Base-by-base conservation (phyloP, 2,888 invertebrate genomes). In the Clivina fossor region DNA sequence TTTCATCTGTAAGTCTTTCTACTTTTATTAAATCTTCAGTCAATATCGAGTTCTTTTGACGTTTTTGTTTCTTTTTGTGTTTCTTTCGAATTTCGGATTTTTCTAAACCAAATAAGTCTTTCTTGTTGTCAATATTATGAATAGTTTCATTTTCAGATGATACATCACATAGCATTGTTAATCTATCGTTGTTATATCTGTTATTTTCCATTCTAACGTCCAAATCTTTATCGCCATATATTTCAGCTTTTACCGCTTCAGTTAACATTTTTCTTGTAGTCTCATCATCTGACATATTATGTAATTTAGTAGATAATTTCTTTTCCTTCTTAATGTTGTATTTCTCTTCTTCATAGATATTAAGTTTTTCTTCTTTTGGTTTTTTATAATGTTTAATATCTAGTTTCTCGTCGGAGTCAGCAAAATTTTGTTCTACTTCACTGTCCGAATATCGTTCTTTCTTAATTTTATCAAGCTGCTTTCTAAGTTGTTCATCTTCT, bases 51-150 rank as follows among this genome's bases (percentile, higher is more conserved):
- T 78, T 81, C 68, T 89, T 90, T 62, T 86, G 84, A 20, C 86
- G 85, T 71, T 86, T 90, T 68, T 89, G 88, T 67, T 89, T 90
- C 77, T 90, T 90, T 72, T 89, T 90, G 68, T 90, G 90, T 68
- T 88, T 90, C 69, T 85, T 88, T 7, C 88, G 79, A 40, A 79
- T 68, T 66, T 85, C 85, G 15, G 66, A 62, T 60, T 69, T 72
- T 33, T 72, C 71, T 51, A 69, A 68, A 4, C 47, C 40, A 30
- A 56, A 56, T 28, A 53, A 40, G 7, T 61, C 61, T 38, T 48
- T 50, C 46, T 56, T 61, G 40, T 58, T 44, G 43, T 59, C 59
- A 15, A 50, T 37, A 61, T 71, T 72, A 62, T 67, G 66, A 58
- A 73, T 68, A 32, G 72, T 75, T 69, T 78, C 79, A 63, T 72